A percentile compares a stretch with the other conserved stretches of the same genome.
phyloP scores from a whole-genome alignment of 2,113 vertebrate genomes.

The Python bivittatus region DNA sequence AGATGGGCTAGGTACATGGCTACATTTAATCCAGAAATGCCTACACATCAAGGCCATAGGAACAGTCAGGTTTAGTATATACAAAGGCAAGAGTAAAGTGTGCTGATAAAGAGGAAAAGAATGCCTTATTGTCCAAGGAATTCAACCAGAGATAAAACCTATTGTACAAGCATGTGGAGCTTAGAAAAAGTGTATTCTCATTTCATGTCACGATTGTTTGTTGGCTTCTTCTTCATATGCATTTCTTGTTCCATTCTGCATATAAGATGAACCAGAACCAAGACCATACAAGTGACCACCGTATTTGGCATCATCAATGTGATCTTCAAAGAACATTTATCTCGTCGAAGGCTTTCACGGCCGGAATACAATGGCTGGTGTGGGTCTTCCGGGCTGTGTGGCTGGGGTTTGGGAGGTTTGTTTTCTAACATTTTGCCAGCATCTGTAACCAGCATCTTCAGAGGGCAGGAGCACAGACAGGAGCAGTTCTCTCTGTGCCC shows the following conservation, averaged over 20 bases:
- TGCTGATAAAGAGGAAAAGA: conserved; percentile 49
- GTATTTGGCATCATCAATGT: conserved; percentile 98
- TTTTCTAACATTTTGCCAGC: no score
- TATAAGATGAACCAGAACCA: conserved; percentile 94
- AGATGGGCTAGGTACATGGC: conserved; percentile 67
- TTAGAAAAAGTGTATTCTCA: conserved; percentile 74
- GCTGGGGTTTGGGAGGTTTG: no score
- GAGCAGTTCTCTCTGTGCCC: no score
- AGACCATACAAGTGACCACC: conserved; percentile 97
- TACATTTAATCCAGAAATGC: conserved; percentile 75
- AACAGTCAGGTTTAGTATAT: conserved; percentile 70
- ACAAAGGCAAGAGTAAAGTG: conserved; percentile 69
- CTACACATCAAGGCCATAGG: conserved; percentile 67
- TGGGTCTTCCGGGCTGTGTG: no score
- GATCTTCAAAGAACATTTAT: conserved; percentile 99
- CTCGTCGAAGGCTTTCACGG: no score
- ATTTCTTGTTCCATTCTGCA: conserved; percentile 97
- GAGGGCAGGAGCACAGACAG: no score
- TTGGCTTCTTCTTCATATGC: conserved; percentile 98
- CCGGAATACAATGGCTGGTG: no score
- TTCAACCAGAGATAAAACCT: conserved; percentile 82
- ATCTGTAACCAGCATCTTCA: no score
- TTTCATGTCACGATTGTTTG: conserved; percentile 94
- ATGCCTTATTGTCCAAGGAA: conserved; percentile 69
- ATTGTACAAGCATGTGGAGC: conserved; percentile 78